Evolutionary conservation across 2,113 vertebrate species (phyloP).

Genomic region (Patagioenas fasciata): DNA sequence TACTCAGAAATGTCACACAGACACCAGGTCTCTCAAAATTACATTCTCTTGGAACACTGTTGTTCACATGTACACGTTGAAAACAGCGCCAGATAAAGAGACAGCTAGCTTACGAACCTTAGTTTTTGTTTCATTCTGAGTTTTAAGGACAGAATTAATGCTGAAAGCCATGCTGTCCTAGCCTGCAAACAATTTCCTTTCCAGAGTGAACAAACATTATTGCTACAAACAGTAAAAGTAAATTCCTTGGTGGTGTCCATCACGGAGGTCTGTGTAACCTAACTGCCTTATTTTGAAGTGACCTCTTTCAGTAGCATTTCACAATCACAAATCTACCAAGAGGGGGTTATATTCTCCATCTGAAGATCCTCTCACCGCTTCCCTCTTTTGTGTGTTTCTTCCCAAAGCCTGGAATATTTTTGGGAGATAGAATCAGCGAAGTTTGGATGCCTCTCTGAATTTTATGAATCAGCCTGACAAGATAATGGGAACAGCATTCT

Average conservation of each 20-base stretch:
- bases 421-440: background rate
- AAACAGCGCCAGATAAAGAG: background rate
- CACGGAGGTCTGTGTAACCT: accelerated
- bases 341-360: background rate
- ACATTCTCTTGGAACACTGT: background rate
- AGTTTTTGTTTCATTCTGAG: background rate
- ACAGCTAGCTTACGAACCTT: background rate
- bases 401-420: background rate
- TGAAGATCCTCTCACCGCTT: background rate
- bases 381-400: background rate
- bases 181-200: background rate
- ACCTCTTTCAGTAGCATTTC: background rate
- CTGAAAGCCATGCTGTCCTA: background rate
- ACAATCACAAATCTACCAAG: background rate
- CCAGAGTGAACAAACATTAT: background rate
- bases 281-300: background rate
- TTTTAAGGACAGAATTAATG: background rate
- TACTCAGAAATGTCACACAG: background rate
- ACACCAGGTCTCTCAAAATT: background rate
- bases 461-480: background rate
- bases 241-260: background rate
- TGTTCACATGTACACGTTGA: accelerated
- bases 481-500: background rate
- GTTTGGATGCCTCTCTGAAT: background rate
- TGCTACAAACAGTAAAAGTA: background rate